phyloP scores from a whole-genome alignment of 2,113 vertebrate genomes.

The Eclectus roratus region DNA sequence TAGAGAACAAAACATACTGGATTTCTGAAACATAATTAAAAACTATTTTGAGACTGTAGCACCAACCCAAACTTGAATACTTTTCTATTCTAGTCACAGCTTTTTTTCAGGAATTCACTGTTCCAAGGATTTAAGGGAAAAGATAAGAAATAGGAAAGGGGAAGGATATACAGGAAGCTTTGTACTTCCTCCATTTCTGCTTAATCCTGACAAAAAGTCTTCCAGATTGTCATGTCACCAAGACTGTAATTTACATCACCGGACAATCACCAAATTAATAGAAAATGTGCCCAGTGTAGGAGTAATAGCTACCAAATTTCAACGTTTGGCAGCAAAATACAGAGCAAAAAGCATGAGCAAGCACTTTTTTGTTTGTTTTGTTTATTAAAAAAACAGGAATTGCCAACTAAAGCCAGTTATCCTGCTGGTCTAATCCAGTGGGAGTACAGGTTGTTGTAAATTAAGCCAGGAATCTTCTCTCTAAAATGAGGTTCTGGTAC shows the following conservation, averaged over 20 bases:
- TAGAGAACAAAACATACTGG: neutral
- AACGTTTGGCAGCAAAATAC: slow-evolving; percentile 18
- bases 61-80: neutral
- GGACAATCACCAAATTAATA: neutral
- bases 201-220: neutral
- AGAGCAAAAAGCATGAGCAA: neutral
- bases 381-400: neutral
- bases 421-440: neutral
- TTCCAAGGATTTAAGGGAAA: neutral
- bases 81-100: neutral
- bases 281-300: neutral
- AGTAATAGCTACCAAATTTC: slow-evolving; percentile 16
- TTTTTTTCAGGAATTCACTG: neutral
- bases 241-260: neutral
- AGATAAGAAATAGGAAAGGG: neutral
- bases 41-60: neutral
- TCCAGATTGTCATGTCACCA: neutral
- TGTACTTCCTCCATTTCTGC: neutral
- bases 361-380: neutral
- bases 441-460: slow-evolving; percentile 9
- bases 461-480: neutral
- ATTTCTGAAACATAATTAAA: neutral
- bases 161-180: neutral
- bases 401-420: slow-evolving; percentile 2
- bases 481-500: neutral